Evolutionary conservation across 2,888 invertebrate species (phyloP), one percentile per base, ranked within the genome.

Genomic region (Amblyteles armatorius): DNA sequence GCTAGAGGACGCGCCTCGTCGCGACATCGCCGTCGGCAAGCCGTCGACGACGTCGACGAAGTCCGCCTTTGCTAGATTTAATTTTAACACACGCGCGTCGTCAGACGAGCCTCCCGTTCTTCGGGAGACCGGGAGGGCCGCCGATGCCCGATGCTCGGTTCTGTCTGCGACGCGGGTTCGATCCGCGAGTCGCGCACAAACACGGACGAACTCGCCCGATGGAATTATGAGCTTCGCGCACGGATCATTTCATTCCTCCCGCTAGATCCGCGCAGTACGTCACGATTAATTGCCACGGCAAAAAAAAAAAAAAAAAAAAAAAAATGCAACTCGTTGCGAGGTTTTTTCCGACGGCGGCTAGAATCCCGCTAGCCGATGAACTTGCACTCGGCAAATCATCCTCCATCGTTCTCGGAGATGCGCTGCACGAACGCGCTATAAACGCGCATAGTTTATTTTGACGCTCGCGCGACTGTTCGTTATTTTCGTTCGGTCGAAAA

Each of bases 1-100:
- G 90, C 91, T 90, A 93, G 92, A 93, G 94, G 93, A 93, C 93
- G 93, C 90, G 91, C 85, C 85, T 82, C 81, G 84, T 82, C 80
- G 87, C 91, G 88, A 87, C 90, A 85, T 84, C 88, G 84, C 86
- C 90, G 91, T 90, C 91, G 92, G 88, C 91, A 88, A 82, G 86
- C 88, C 84, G 84, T 79, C 55, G 69, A 80, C 80, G 26, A 69
- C 82, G 77, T 79, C 84, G 84, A 83, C 87, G 86, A 84, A 86
- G 86, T 88, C 88, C 88, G 89, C 77, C 86, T 86, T 84, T 86
- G 91, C 91, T 91, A 90, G 91, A 93, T 93, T 94, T 94, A 94
- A 93, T 93, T 93, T 93, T 94, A 94, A 93, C 93, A 89, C 91
- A 86, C 88, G 81, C 87, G 82, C 87, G 84, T 86, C 89, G 88